Evolutionary conservation across 2,797 vertebrate genomes (phyloP).

Genomic region (Acrossocheilus fasciatus): DNA sequence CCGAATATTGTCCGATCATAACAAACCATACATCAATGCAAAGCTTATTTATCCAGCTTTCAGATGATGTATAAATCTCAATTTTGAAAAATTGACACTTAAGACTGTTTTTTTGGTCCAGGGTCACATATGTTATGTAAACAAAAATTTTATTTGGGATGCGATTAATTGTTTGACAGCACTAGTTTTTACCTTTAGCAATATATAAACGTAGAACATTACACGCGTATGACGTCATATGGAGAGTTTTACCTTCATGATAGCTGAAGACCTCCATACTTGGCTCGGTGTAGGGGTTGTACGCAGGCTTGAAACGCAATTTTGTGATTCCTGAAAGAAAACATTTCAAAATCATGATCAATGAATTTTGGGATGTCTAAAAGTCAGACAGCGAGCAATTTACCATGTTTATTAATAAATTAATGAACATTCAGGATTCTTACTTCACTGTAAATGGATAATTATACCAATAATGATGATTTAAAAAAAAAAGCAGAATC

Average conservation of each 20-base stretch:
- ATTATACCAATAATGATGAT: not conserved
- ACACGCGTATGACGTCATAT: not conserved
- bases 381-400: not conserved
- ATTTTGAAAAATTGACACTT: no score
- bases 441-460: not conserved
- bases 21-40: no score
- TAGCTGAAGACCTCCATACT: slow-evolving; percentile 99
- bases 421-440: not conserved
- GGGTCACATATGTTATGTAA: no score
- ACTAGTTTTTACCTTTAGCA: not conserved
- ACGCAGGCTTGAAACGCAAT: slow-evolving; percentile 94
- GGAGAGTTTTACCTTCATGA: slow-evolving; percentile 85
- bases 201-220: not conserved
- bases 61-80: no score
- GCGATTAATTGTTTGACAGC: not conserved
- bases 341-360: not conserved
- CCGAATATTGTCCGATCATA: no score
- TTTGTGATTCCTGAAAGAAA: slow-evolving; percentile 85
- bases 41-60: no score
- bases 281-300: slow-evolving; percentile 95
- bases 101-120: no score
- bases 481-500: not conserved
- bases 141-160: no score
- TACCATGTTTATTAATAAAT: not conserved
- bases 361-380: not conserved